A percentile compares a stretch with the other conserved stretches of the same genome.
Conservation (phyloP, 2,113 vertebrate genomes). For the Festucalex cinctus region DNA sequence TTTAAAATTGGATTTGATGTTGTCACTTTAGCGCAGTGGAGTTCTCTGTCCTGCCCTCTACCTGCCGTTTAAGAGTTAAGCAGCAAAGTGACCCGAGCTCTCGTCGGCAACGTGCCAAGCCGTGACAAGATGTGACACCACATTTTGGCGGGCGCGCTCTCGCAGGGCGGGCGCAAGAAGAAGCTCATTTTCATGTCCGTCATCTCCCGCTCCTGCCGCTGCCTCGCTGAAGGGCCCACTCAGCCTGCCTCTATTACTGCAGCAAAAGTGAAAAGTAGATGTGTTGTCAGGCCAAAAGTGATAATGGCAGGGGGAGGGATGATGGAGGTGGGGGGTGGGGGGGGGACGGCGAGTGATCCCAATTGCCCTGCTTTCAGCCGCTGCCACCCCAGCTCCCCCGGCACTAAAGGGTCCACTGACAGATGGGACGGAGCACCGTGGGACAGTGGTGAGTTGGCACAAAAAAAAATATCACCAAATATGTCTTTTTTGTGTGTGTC, state of each 20-base stretch:
- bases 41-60: neutral
- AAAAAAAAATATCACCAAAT: conserved; percentile 8
- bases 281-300: conserved; percentile 72
- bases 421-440: conserved; percentile 55
- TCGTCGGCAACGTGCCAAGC: conserved; percentile 36
- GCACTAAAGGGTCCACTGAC: conserved; percentile 70
- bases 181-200: conserved; percentile 71
- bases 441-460: conserved; percentile 66
- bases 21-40: too few relatives aligned
- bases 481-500: neutral
- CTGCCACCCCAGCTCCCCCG: conserved; percentile 57
- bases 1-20: too few relatives aligned
- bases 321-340: conserved; percentile 21
- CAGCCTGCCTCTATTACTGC: conserved; percentile 41
- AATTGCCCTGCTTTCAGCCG: conserved; percentile 70
- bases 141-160: conserved; percentile 54
- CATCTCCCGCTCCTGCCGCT: conserved; percentile 57
- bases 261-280: conserved; percentile 71
- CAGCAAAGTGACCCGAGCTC: neutral
- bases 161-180: conserved; percentile 30
- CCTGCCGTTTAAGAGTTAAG: neutral
- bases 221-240: conserved; percentile 41
- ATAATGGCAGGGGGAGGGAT: conserved; percentile 58
- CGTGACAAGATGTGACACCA: conserved; percentile 67
- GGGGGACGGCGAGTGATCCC: conserved; percentile 65